Conservation (phyloP, 2,888 invertebrate genomes). For the Cetonia aurata region DNA sequence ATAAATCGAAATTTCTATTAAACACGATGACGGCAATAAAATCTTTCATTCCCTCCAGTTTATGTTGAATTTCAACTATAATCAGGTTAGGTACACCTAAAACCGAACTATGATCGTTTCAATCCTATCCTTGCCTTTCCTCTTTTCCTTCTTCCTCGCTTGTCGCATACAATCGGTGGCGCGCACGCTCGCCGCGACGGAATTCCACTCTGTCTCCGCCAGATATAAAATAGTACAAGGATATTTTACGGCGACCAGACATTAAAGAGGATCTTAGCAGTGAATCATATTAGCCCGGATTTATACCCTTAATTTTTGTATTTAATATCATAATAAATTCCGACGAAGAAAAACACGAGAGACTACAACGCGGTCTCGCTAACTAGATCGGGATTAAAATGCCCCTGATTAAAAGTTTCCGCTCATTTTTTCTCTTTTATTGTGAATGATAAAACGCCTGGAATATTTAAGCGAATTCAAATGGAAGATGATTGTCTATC, state of each 20-base stretch:
- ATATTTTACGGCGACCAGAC: conserved; percentile 42
- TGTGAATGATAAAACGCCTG: neutral
- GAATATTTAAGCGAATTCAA: neutral
- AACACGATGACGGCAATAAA: too few species aligned
- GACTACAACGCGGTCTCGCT: conserved; percentile 1
- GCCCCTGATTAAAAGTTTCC: conserved; percentile 20
- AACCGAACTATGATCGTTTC: neutral
- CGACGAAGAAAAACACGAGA: conserved; percentile 3
- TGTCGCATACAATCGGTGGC: neutral
- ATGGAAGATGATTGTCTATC: too few species aligned
- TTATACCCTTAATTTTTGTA: conserved; percentile 47
- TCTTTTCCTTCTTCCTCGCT: neutral
- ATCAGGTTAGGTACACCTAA: neutral
- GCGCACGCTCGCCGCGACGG: neutral
- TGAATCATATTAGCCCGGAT: conserved; percentile 44
- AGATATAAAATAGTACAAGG: conserved; percentile 32
- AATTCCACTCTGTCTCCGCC: conserved; percentile 37
- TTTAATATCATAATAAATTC: conserved; percentile 44
- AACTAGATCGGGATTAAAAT: conserved; percentile 21
- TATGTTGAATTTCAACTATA: too few species aligned
- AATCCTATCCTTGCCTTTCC: conserved; percentile 4
- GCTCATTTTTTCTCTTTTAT: neutral
- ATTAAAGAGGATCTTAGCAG: conserved; percentile 41
- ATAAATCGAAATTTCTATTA: too few species aligned
- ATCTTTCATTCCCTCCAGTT: too few species aligned